phyloP scores from a whole-genome alignment of 2,797 vertebrate species.

The Helicolenus hilgendorfi region DNA sequence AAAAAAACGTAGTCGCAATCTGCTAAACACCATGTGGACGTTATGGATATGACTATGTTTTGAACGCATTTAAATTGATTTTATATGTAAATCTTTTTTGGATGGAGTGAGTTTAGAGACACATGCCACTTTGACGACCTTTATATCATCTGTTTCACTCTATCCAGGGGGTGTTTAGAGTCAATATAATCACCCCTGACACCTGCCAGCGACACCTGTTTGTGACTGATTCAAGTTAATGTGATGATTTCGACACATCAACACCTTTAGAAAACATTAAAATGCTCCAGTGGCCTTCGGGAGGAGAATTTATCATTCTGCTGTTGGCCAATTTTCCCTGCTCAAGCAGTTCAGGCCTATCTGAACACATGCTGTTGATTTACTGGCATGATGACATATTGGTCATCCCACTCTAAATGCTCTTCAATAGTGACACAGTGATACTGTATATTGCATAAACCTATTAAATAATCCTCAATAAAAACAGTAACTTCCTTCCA shows the following conservation, averaged over 20 bases:
- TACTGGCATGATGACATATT: conserved; percentile 55
- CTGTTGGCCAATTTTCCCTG: conserved; percentile 23
- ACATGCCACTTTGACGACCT: neutral
- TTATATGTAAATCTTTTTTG: neutral
- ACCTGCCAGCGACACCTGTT: conserved; percentile 4
- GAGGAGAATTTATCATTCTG: conserved; percentile 47
- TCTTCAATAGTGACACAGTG: conserved; percentile 1
- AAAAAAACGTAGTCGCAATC: neutral
- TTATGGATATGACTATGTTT: neutral
- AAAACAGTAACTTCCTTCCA: no score
- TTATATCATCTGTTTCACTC: neutral
- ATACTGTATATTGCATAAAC: conserved; percentile 11
- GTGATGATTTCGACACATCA: conserved; percentile 31
- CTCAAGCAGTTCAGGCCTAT: conserved; percentile 11
- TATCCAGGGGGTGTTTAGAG: neutral
- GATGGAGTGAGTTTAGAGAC: neutral
- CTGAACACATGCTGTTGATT: conserved; percentile 61
- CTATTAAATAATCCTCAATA: neutral
- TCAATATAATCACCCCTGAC: conserved; percentile 11
- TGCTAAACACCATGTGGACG: neutral
- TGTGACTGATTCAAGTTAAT: conserved; percentile 28
- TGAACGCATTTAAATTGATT: neutral
- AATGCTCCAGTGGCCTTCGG: conserved; percentile 37
- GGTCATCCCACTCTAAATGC: conserved; percentile 46
- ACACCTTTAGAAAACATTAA: conserved; percentile 29